These are phyloP conservation scores for Lordiphosa clarofinis DNA, from an alignment of 1,140 invertebrate genomes.

Conservation along the genomic window DNA sequence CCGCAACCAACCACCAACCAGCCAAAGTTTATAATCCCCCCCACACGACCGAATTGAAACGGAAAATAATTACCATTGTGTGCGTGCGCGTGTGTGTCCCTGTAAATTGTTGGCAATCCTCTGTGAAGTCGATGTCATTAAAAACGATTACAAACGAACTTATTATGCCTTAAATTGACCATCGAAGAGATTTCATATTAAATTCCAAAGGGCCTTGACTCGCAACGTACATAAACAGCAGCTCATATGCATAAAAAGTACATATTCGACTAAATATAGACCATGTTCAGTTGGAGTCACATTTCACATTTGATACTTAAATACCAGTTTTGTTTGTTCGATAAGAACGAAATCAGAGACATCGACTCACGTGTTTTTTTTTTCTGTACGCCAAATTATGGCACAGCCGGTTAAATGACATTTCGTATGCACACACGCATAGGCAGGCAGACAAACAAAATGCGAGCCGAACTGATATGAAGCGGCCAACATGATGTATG, in stretches of 20 bases:
- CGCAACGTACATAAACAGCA: too few relatives aligned
- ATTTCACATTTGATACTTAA: constrained; percentile 63
- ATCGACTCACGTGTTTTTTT: constrained; percentile 17
- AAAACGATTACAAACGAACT: background rate
- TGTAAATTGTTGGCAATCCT: background rate
- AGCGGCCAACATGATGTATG: constrained; percentile 56
- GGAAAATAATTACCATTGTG: constrained; percentile 39
- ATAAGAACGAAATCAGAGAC: constrained; percentile 37
- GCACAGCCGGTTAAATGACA: constrained; percentile 38
- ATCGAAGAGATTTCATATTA: constrained; percentile 9
- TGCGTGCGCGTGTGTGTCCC: background rate
- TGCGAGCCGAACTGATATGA: constrained; percentile 48
- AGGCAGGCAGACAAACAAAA: constrained; percentile 26
- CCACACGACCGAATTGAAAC: constrained; percentile 21
- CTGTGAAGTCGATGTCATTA: background rate
- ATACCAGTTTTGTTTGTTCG: constrained; percentile 68
- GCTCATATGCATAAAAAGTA: constrained; percentile 43
- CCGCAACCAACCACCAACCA: constrained; percentile 7
- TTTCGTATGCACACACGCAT: constrained; percentile 71
- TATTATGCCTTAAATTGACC: background rate
- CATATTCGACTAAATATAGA: constrained; percentile 39
- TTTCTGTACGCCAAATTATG: constrained; percentile 41
- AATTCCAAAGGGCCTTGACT: background rate
- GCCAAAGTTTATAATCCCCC: constrained; percentile 21
- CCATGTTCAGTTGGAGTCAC: constrained; percentile 40